Base-by-base conservation (phyloP, 2,888 invertebrate species). In the Cryptocephalus moraei region DNA sequence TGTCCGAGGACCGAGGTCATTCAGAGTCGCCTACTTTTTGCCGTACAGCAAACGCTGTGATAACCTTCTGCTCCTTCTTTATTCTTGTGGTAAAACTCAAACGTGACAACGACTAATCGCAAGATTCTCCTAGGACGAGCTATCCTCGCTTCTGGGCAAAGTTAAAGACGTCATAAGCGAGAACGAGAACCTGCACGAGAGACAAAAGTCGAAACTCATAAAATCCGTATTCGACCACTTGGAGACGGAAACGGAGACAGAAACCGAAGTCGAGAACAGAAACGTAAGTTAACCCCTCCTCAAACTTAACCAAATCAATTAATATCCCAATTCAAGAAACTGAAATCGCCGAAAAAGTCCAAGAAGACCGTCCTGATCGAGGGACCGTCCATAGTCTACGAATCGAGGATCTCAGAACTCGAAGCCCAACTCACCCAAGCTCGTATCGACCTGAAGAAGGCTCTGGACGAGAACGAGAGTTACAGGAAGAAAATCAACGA, bases 121-220 rank as follows among this genome's bases (percentile, higher is more conserved):
- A n/a, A n/a, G n/a, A 40, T 60, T 41, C 57, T 49, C 49, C 33
- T 33, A 83, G 81, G 86, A 84, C 44, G 89, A 90, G 66, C 69
- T 91, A 8, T 80, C 84, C 54, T 82, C 82, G 60, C 74, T 90
- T 11, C 72, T 90, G 10, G 81, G 82, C 1, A 89, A 89, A 74
- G 89, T 91, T 4, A 86, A 86, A 65, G 89, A 89, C 67, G 87
- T 90, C 10, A 86, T 90, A 53, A 82, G 84, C 8, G 90, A 91
- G 71, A 91, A 90, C 60, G 88, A 89, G 60, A 78, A 82, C 45
- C 71, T 90, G 0, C 87, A 88, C 55, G 87, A 87, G 55, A 83
- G 81, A 45, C 87, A 86, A 60, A 84, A 85, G 65, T 77, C 77
- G 49, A 82, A 82, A 57, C 63, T 86, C 40, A 78, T 82, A 22